Evolutionary conservation across 2,888 invertebrate genomes (phyloP).

Genomic region (Eilema caniola): DNA sequence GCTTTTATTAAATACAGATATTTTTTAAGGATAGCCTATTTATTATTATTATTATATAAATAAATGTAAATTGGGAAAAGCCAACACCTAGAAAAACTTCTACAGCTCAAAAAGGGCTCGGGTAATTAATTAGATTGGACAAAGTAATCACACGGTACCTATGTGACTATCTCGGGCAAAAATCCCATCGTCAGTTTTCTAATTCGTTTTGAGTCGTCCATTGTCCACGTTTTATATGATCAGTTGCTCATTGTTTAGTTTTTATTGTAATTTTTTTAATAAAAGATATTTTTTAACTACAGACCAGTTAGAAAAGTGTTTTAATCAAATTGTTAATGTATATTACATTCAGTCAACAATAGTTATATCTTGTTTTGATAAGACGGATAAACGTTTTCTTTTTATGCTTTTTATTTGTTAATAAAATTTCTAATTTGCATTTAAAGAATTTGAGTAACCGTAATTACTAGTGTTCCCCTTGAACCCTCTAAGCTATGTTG

Average conservation of each 20-base stretch:
- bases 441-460: no score
- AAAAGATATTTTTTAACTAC: not conserved
- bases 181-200: not conserved
- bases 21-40: no score
- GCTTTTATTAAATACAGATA: no score
- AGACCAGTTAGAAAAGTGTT: not conserved
- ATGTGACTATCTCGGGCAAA: not conserved
- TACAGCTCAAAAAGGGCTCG: not conserved
- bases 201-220: not conserved
- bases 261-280: not conserved
- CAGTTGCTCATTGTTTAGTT: not conserved
- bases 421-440: no score
- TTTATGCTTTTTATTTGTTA: no score
- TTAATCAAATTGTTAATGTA: no score
- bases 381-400: no score
- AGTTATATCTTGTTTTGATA: not conserved
- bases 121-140: not conserved
- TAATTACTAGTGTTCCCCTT: no score
- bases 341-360: no score
- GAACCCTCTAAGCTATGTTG: no score
- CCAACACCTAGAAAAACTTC: not conserved
- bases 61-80: not conserved
- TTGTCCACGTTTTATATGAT: not conserved
- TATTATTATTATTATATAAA: no score
- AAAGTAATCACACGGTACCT: not conserved